Evolutionary conservation across 2,888 invertebrate species (phyloP).

Genomic region (Microctonus aethiopoides): DNA sequence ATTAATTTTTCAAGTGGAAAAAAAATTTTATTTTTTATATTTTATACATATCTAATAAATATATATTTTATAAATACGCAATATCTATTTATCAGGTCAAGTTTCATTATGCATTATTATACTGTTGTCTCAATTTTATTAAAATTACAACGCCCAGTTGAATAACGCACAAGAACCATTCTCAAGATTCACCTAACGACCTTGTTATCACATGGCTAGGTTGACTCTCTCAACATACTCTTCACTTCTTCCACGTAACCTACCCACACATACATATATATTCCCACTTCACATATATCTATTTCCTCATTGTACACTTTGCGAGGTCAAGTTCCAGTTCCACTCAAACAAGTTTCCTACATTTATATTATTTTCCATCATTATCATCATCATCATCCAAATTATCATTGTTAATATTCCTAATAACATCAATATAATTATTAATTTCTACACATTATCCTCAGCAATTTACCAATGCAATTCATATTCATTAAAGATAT

Average conservation of each 20-base stretch:
- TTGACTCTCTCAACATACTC: slow-evolving; percentile 9
- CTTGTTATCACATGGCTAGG: slow-evolving; percentile 39
- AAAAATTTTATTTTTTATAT: no score
- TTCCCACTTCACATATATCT: neutral
- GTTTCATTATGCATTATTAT: neutral
- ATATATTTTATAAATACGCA: neutral
- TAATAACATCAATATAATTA: no score
- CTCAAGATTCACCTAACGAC: slow-evolving; percentile 39
- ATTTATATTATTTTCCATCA: neutral
- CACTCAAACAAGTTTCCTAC: neutral
- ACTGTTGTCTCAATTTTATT: neutral
- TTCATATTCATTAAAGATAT: neutral
- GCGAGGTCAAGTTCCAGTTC: neutral
- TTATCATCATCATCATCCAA: no score
- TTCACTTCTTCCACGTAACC: no score
- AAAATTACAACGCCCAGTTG: no score
- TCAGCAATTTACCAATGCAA: neutral
- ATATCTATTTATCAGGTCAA: neutral
- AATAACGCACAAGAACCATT: slow-evolving; percentile 1
- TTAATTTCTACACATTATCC: neutral
- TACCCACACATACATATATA: neutral
- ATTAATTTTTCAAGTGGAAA: no score
- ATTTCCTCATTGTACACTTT: neutral
- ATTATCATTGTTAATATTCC: no score
- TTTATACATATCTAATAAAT: no score